These are phyloP conservation scores for Drosophila murphyi DNA, from an alignment of 1,140 invertebrate species.

Conservation along the genomic window DNA sequence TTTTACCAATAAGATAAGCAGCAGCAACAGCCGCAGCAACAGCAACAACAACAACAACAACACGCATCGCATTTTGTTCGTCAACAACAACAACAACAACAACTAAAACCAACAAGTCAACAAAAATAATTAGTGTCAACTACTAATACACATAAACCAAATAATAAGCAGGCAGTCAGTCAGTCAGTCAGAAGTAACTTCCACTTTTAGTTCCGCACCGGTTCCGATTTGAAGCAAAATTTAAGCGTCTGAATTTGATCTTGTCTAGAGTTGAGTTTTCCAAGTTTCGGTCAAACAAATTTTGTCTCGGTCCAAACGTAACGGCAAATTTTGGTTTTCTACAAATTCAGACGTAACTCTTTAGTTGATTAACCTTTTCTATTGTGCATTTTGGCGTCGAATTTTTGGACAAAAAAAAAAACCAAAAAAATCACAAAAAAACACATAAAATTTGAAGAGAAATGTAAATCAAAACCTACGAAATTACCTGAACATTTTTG, in stretches of 20 bases:
- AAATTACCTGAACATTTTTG: slow-evolving; percentile 83
- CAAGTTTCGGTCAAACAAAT: slow-evolving; percentile 52
- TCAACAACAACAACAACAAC: slow-evolving; percentile 56
- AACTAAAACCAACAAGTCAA: slow-evolving; percentile 41
- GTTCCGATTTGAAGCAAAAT: slow-evolving; percentile 80
- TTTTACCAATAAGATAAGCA: slow-evolving; percentile 66
- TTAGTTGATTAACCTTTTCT: slow-evolving; percentile 66
- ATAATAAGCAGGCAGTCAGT: slow-evolving; percentile 58
- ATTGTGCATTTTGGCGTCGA: slow-evolving; percentile 72
- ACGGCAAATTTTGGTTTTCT: slow-evolving; percentile 70
- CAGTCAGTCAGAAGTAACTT: slow-evolving; percentile 49
- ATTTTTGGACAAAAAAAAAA: slow-evolving; percentile 50
- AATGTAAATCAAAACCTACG: slow-evolving; percentile 71
- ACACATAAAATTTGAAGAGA: slow-evolving; percentile 17
- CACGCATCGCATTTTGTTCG: slow-evolving; percentile 70
- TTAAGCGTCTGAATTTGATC: slow-evolving; percentile 82
- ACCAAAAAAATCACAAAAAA: slow-evolving; percentile 25
- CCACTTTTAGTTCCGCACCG: slow-evolving; percentile 65
- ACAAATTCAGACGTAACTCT: slow-evolving; percentile 82
- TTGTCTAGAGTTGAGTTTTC: slow-evolving; percentile 68
- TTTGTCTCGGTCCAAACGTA: slow-evolving; percentile 52
- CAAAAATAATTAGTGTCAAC: slow-evolving; percentile 36
- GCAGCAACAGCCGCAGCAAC: slow-evolving; percentile 36
- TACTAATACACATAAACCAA: slow-evolving; percentile 24
- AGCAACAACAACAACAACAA: slow-evolving; percentile 47